Evolutionary conservation across 1,140 invertebrate genomes (phyloP).

Genomic region (Papilio helenus): DNA sequence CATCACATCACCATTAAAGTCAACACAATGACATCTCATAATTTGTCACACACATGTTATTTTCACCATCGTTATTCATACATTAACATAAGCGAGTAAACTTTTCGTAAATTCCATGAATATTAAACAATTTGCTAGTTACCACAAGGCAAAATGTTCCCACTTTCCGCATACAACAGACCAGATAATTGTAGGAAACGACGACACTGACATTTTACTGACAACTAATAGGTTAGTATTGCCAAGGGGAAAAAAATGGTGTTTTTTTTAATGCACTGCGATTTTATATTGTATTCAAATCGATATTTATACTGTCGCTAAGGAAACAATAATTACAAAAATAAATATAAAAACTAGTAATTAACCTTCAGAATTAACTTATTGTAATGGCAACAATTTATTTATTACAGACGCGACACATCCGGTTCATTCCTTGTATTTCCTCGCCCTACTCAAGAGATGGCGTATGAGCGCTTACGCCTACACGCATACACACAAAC

Average conservation of each 20-base stretch:
- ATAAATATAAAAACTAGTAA: too few relatives aligned
- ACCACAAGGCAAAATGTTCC: slow-evolving; percentile 16
- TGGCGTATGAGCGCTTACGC: too few relatives aligned
- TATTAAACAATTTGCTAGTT: background rate
- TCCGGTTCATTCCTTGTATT: too few relatives aligned
- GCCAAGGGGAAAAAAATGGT: background rate
- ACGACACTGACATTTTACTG: background rate
- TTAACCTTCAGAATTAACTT: too few relatives aligned
- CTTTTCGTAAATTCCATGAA: background rate
- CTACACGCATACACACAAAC: too few relatives aligned
- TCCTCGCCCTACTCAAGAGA: too few relatives aligned
- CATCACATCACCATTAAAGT: slow-evolving; percentile 50
- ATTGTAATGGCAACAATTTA: too few relatives aligned
- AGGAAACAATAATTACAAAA: too few relatives aligned
- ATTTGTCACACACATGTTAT: slow-evolving; percentile 51
- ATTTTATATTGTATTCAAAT: too few relatives aligned
- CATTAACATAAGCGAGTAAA: slow-evolving; percentile 11
- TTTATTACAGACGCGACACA: too few relatives aligned
- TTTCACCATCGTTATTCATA: background rate
- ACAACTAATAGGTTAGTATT: background rate
- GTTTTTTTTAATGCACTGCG: background rate
- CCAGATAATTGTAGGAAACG: background rate
- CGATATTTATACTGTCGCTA: too few relatives aligned
- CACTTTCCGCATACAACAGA: background rate
- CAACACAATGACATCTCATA: slow-evolving; percentile 41